Evolutionary conservation across 2,797 vertebrate genomes (phyloP).

Genomic region (Channa striata): DNA sequence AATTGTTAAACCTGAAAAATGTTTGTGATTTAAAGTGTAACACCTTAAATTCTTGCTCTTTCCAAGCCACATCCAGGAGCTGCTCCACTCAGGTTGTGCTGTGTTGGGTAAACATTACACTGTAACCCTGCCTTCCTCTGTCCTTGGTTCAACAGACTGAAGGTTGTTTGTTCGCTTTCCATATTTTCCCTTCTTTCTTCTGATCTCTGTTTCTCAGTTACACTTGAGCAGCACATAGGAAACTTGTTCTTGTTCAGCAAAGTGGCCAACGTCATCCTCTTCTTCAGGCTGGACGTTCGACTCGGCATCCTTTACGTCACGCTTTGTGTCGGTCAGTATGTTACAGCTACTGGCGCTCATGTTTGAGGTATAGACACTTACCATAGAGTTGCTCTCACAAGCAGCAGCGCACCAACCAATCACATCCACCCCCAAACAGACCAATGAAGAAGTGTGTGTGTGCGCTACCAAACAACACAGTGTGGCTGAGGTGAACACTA

Average conservation of each 20-base stretch:
- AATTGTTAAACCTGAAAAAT: slow-evolving; percentile 34
- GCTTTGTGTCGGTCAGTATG: slow-evolving; percentile 91
- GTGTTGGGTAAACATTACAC: slow-evolving; percentile 71
- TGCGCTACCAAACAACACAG: too few species aligned
- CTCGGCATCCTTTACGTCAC: slow-evolving; percentile 93
- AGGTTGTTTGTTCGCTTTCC: slow-evolving; percentile 7
- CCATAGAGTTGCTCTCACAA: neutral
- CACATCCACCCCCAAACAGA: neutral
- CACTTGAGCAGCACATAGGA: slow-evolving; percentile 93
- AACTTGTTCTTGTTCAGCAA: slow-evolving; percentile 98
- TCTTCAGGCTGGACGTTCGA: slow-evolving; percentile 95
- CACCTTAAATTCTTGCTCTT: neutral
- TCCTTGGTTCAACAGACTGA: slow-evolving; percentile 49
- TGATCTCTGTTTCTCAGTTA: slow-evolving; percentile 81
- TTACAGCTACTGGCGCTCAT: neutral
- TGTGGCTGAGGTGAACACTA: neutral
- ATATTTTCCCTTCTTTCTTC: slow-evolving; percentile 19
- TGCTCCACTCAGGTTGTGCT: slow-evolving; percentile 20
- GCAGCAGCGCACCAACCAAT: too few species aligned
- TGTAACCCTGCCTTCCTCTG: slow-evolving; percentile 29
- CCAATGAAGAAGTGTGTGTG: too few species aligned
- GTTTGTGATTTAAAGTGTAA: slow-evolving; percentile 32
- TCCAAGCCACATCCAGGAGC: slow-evolving; percentile 15
- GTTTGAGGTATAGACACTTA: neutral
- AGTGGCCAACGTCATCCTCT: slow-evolving; percentile 94